Base-by-base conservation (phyloP, 2,888 invertebrate species). In the Caenorhabditis japonica region DNA sequence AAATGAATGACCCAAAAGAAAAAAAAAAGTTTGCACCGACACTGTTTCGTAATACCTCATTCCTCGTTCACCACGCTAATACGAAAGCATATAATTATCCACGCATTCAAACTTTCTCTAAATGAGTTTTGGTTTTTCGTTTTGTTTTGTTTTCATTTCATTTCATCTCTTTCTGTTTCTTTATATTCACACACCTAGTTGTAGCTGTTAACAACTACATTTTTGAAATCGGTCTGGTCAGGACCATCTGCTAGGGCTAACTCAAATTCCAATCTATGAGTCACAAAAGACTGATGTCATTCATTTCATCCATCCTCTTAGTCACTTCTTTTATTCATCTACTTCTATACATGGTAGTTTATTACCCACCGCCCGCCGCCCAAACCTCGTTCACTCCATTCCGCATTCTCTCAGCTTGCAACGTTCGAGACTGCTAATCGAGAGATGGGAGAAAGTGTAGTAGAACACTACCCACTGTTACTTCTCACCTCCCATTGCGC, bases 351-450 rank as follows among this genome's bases (percentile, higher is more conserved):
- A 66, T 49, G 15, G 47, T 55, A 51, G 61, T 61, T 61, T 33
- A 27, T 41, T 17, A 39, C 53, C 39, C 47, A 49, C 66, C 66
- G 66, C 41, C n/a, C n/a, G n/a, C n/a, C n/a, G n/a, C n/a, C n/a
- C 66, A 49, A 56, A 51, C 56, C 66, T 44, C 27, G 21, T 30
- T 44, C 25, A 43, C 34, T 44, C 51, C 36, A 17, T 27, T 15
- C 33, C 17, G n/a, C 17, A 46, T 53, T 15, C 38, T 27, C 53
- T 39, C 23, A 56, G 66, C 66, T 66, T 66, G 66, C 66, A 66
- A 66, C 66, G 66, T 56, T 66, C 66, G 66, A 66, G 66, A 66
- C 51, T 55, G 56, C 64, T 33, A 64, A 55, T 55, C 64, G 64
- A n/a, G n/a, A n/a, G n/a, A n/a, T n/a, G 10, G 10, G 55, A 36